Evolutionary conservation across 2,797 vertebrate species (phyloP).

Genomic region (Pagetopsis macropterus): DNA sequence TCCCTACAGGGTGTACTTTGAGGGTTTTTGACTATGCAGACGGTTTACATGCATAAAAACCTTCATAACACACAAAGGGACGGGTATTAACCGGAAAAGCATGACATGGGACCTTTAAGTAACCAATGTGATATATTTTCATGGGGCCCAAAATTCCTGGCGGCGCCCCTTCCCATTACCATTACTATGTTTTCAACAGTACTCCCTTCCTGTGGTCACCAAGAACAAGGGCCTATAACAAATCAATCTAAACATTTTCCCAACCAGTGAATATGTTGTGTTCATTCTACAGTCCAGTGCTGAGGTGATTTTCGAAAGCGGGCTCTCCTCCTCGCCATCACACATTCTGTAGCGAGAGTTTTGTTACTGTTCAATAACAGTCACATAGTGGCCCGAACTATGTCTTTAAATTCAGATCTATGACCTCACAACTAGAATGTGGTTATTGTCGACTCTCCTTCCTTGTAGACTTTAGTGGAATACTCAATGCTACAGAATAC

Average conservation of each 20-base stretch:
- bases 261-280: not conserved
- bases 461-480: slow-evolving; percentile 49
- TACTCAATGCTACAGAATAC: slow-evolving; percentile 54
- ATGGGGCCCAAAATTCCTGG: too few species aligned
- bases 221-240: not conserved
- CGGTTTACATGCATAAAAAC: too few species aligned
- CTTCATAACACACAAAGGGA: too few species aligned
- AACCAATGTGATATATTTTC: too few species aligned
- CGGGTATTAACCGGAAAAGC: too few species aligned
- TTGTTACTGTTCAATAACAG: slow-evolving; percentile 59
- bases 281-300: slow-evolving; percentile 1
- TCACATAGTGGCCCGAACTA: slow-evolving; percentile 79
- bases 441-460: slow-evolving; percentile 52
- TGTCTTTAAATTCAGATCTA: slow-evolving; percentile 70
- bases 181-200: slow-evolving; percentile 12
- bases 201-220: slow-evolving; percentile 16
- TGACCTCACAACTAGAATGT: slow-evolving; percentile 75
- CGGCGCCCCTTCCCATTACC: not conserved
- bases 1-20: too few species aligned
- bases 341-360: slow-evolving; percentile 57
- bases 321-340: slow-evolving; percentile 41
- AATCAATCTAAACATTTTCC: not conserved
- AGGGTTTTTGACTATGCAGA: too few species aligned
- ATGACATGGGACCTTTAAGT: too few species aligned
- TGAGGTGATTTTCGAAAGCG: slow-evolving; percentile 21